Conservation (phyloP, 2,797 vertebrate genomes). For the Cuculus canorus region DNA sequence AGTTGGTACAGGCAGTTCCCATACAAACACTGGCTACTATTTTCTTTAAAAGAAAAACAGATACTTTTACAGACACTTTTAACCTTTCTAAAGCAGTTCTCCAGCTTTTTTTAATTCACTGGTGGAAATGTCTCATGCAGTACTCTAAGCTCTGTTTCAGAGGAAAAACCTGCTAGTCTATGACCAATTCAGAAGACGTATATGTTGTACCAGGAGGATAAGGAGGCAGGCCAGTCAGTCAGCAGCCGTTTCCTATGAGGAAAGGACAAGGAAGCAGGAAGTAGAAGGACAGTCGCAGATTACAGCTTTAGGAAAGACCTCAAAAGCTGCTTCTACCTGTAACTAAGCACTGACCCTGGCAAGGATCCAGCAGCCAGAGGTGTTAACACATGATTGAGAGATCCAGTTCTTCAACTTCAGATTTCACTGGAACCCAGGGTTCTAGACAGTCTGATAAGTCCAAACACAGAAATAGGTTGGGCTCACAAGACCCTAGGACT, state of each 20-base stretch:
- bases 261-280: background rate
- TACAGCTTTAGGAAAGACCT: background rate
- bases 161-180: background rate
- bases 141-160: background rate
- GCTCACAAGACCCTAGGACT: background rate
- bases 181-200: background rate
- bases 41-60: background rate
- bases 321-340: background rate
- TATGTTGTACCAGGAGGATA: background rate
- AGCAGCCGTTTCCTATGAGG: background rate
- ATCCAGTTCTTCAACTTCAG: background rate
- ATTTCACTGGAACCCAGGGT: background rate
- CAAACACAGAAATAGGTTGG: background rate
- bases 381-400: background rate
- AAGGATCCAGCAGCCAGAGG: background rate
- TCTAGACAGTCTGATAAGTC: background rate
- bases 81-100: background rate
- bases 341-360: background rate
- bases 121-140: background rate
- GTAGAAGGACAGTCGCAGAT: background rate
- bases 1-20: background rate
- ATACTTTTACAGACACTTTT: background rate
- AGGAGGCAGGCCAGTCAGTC: background rate
- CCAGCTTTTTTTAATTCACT: background rate
- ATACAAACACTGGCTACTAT: background rate